These are phyloP conservation scores for Drosophila nebulosa DNA, from an alignment of 1,140 invertebrate species.

Conservation along the genomic window DNA sequence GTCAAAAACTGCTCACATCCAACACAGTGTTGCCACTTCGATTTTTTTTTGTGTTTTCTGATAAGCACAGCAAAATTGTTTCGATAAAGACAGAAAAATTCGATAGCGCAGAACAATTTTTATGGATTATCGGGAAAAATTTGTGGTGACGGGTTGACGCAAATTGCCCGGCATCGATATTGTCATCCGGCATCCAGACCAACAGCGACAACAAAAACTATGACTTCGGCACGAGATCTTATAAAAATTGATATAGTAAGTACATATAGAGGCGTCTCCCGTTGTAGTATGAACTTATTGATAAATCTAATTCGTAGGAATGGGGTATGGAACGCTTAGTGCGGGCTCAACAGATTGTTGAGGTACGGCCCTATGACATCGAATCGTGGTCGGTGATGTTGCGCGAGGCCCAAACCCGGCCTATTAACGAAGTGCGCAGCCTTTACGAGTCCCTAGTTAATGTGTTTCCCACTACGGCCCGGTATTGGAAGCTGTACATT, in stretches of 20 bases:
- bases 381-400: conserved; percentile 98
- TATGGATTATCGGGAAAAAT: neutral
- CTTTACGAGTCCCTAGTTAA: conserved; percentile 96
- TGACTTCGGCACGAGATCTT: conserved; percentile 74
- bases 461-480: conserved; percentile 96
- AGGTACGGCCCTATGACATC: conserved; percentile 94
- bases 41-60: neutral
- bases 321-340: conserved; percentile 92
- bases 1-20: neutral
- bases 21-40: neutral
- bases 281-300: neutral
- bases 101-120: neutral
- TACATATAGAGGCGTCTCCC: neutral
- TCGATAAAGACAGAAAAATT: no score
- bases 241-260: conserved; percentile 81
- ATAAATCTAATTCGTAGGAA: conserved; percentile 83
- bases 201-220: neutral
- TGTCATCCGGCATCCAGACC: neutral
- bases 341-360: conserved; percentile 89
- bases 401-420: conserved; percentile 93
- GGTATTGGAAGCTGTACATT: conserved; percentile 99
- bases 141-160: neutral
- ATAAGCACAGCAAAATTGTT: neutral
- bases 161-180: neutral
- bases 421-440: conserved; percentile 93